These are phyloP conservation scores for Brachyalestes nurse DNA, from an alignment of 2,797 vertebrate genomes.

Conservation along the genomic window DNA sequence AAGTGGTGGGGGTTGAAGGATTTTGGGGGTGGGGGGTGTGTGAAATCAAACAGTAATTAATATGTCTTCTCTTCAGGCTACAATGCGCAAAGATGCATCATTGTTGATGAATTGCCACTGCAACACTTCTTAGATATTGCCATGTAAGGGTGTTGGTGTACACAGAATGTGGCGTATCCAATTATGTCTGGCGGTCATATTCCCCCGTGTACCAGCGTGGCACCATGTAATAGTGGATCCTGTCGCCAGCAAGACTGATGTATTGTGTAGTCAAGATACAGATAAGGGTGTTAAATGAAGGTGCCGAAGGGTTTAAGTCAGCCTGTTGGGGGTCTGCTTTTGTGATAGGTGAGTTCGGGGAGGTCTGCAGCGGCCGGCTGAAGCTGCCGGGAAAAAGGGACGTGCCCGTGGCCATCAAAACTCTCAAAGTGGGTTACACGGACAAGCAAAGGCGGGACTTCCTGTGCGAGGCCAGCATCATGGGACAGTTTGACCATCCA, in stretches of 20 bases:
- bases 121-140: constrained; percentile 69
- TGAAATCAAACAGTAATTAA: constrained; percentile 74
- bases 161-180: constrained; percentile 65
- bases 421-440: constrained; percentile 95
- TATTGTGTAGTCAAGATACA: constrained; percentile 32
- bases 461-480: constrained; percentile 97
- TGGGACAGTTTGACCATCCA: constrained; percentile 98
- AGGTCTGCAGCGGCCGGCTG: constrained; percentile 95
- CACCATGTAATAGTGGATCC: constrained; percentile 67
- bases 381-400: constrained; percentile 97
- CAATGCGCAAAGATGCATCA: constrained; percentile 55
- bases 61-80: constrained; percentile 58
- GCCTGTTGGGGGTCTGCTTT: neutral
- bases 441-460: constrained; percentile 98
- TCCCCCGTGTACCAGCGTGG: constrained; percentile 71
- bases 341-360: constrained; percentile 93
- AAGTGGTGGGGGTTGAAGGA: constrained; percentile 39
- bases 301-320: constrained; percentile 52
- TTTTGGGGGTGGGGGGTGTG: constrained; percentile 10
- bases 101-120: constrained; percentile 75
- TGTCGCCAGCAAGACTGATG: constrained; percentile 67
- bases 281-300: constrained; percentile 24
- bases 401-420: constrained; percentile 95
- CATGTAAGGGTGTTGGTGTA: constrained; percentile 71
- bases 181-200: constrained; percentile 69